Percentiles rank a stretch among this genome's conserved stretches.
phyloP scores from a whole-genome alignment of 2,113 vertebrate species.

The Plecotus auritus region DNA sequence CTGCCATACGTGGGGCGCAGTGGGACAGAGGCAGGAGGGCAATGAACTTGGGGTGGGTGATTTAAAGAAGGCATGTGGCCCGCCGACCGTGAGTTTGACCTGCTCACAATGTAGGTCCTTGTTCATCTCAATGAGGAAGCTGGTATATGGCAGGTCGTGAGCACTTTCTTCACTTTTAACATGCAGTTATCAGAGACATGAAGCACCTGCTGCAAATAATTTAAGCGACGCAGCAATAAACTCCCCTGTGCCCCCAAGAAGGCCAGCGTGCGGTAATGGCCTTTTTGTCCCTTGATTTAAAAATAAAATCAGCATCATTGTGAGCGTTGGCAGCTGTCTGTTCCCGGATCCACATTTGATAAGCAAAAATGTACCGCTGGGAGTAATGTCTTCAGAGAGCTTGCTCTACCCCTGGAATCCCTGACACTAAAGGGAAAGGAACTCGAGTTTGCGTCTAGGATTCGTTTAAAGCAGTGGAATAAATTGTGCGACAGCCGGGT shows the following conservation, averaged over 20 bases:
- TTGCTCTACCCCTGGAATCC: background rate
- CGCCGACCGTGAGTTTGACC: too few relatives aligned
- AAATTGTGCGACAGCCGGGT: background rate
- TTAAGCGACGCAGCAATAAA: background rate
- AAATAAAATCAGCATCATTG: background rate
- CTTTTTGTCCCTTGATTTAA: background rate
- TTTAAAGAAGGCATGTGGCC: too few relatives aligned
- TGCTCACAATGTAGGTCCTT: background rate
- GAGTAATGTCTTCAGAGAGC: background rate
- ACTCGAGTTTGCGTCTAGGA: background rate
- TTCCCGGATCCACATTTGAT: background rate
- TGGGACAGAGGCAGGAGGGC: too few relatives aligned
- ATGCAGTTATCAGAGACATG: background rate
- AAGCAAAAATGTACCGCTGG: background rate
- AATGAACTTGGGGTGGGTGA: background rate
- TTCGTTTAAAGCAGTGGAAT: background rate
- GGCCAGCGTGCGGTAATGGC: background rate
- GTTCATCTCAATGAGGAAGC: background rate
- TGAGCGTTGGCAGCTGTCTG: background rate
- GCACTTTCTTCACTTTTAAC: background rate
- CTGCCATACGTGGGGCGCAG: accelerated
- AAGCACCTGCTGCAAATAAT: background rate
- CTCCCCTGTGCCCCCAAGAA: background rate
- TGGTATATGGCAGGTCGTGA: background rate
- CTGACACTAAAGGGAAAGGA: background rate